These are phyloP conservation scores for Sinocyclocheilus grahami DNA, from an alignment of 2,113 vertebrate genomes.

Conservation along the genomic window DNA sequence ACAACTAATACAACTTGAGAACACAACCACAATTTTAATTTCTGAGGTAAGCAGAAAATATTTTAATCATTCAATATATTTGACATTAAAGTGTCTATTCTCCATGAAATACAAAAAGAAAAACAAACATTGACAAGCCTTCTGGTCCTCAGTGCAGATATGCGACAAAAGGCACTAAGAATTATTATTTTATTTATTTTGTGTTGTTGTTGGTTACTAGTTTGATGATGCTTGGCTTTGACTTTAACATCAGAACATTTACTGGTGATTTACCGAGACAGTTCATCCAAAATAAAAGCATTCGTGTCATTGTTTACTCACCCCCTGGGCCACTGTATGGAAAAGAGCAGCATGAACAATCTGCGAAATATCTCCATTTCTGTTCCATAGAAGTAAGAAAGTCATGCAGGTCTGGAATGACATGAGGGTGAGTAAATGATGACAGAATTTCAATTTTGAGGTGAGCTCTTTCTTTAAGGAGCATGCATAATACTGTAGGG, in stretches of 20 bases:
- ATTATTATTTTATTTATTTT: neutral
- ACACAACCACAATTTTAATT: neutral
- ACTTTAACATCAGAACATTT: neutral
- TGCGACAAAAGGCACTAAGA: slow-evolving; percentile 9
- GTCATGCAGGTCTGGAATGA: neutral
- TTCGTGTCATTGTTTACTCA: neutral
- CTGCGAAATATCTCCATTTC: neutral
- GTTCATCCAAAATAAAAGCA: neutral
- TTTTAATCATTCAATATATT: neutral
- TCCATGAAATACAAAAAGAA: neutral
- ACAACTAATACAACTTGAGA: neutral
- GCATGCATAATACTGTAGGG: neutral
- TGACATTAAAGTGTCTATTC: neutral
- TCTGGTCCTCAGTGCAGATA: slow-evolving; percentile 1
- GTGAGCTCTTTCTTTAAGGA: neutral
- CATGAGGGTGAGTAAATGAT: neutral
- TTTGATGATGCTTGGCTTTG: neutral
- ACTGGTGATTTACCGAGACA: neutral
- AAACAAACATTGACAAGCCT: neutral
- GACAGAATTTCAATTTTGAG: neutral
- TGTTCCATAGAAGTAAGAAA: neutral
- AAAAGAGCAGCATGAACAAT: neutral
- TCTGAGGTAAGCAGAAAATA: neutral
- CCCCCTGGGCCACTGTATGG: neutral
- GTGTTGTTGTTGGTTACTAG: neutral